A percentile compares a stretch with the other conserved stretches of the same genome.
phyloP scores from a whole-genome alignment of 2,888 invertebrate genomes.

The Cheilosia scutellata region DNA sequence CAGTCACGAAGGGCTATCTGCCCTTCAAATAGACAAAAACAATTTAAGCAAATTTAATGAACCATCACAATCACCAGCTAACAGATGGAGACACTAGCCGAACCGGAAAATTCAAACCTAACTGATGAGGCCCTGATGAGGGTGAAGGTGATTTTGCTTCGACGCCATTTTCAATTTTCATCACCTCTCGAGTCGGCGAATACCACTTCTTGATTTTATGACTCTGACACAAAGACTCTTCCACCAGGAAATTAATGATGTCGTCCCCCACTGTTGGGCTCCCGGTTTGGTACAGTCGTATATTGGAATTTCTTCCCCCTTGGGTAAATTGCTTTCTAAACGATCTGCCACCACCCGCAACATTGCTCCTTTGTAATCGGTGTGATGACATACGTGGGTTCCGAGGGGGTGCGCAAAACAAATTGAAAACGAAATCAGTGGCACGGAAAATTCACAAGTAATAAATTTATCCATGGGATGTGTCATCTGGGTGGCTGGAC shows the following conservation, averaged over 20 bases:
- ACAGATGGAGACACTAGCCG: slow-evolving; percentile 22
- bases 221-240: slow-evolving; percentile 38
- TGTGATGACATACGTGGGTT: slow-evolving; percentile 62
- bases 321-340: slow-evolving; percentile 68
- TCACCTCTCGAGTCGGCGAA: slow-evolving; percentile 30
- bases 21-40: background rate
- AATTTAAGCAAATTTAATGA: slow-evolving; percentile 25
- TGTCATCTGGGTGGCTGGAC: slow-evolving; percentile 64
- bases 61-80: slow-evolving; percentile 27
- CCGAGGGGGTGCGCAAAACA: slow-evolving; percentile 51
- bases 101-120: background rate
- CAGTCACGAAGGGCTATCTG: slow-evolving; percentile 3
- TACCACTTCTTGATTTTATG: slow-evolving; percentile 44
- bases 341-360: slow-evolving; percentile 56
- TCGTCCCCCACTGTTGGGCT: slow-evolving; percentile 16
- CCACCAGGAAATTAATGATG: slow-evolving; percentile 52
- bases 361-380: slow-evolving; percentile 51
- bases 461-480: slow-evolving; percentile 73
- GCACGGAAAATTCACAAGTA: slow-evolving; percentile 79
- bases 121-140: too few species aligned
- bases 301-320: slow-evolving; percentile 30
- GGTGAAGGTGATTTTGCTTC: background rate
- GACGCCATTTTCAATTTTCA: slow-evolving; percentile 50
- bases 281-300: background rate
- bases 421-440: slow-evolving; percentile 78